Base-by-base conservation (phyloP, 2,888 invertebrate genomes). In the Sceliomorpha sp. region DNA sequence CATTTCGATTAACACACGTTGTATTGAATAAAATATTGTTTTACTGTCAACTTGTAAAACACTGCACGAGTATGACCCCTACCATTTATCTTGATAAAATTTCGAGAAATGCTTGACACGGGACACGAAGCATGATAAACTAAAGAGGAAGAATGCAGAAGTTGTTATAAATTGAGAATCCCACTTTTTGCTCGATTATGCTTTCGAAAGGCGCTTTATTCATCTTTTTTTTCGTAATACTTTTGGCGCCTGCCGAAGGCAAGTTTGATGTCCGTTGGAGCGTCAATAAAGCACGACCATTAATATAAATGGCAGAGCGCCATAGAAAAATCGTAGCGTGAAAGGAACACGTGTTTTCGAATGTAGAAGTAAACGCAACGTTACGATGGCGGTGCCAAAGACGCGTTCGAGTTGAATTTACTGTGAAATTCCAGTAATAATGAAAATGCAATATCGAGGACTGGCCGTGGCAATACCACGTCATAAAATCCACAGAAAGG, bases 401-500 rank as follows among this genome's bases (percentile, higher is more conserved):
- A n/a, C n/a, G n/a, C n/a, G n/a, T n/a, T n/a, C n/a, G n/a, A n/a
- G n/a, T 66, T 53, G 63, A 72, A 73, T 70, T 68, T 51, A 66
- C 53, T 44, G 73, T 73, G 68, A 73, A 75, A 75, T 74, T 71
- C 59, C 50, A 45, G 47, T 39, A 73, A 66, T 66, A 73, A 75
- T 70, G 59, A 73, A 64, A 62, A 62, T 15, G 51, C 55, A 66
- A 56, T 71, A 72, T 76, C 42, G 72, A 63, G 64, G 26, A 56
- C 59, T 68, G 58, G 60, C 53, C 70, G 53, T 59, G 62, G 55
- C 73, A 73, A 69, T 72, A 76, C 75, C 60, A 72, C 74, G 75
- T 82, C 82, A 78, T 83, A 80, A 80, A 80, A 53, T 63, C 72
- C 72, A 81, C 80, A 76, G 80, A 83, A 80, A 81, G 63, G 71